These are phyloP conservation scores for Mythimna ferrago DNA, from an alignment of 2,888 invertebrate species.

Conservation along the genomic window DNA sequence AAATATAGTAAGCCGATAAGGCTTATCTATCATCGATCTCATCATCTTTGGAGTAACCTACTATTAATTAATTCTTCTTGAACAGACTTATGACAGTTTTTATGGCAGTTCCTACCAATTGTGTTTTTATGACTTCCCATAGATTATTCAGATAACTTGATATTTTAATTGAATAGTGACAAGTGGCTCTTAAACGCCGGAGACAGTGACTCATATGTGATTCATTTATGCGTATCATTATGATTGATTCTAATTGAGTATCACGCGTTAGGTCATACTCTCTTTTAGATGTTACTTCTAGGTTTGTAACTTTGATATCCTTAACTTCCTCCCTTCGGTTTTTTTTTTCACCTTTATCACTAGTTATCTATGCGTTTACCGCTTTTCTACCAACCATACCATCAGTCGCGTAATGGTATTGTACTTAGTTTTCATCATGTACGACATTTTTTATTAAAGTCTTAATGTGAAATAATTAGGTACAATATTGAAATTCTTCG, in stretches of 20 bases:
- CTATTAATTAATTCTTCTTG: background rate
- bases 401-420: background rate
- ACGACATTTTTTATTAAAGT: background rate
- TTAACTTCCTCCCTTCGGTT: too few species aligned
- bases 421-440: background rate
- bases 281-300: conserved; percentile 4
- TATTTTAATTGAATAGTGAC: conserved; percentile 46
- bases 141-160: conserved; percentile 25
- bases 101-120: conserved; percentile 14
- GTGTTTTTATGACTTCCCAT: conserved; percentile 5
- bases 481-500: background rate
- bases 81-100: background rate
- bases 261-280: conserved; percentile 33
- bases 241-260: conserved; percentile 61
- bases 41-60: background rate
- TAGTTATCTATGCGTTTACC: background rate
- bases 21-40: background rate
- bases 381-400: background rate
- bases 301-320: background rate
- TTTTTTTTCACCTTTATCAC: background rate
- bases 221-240: conserved; percentile 47
- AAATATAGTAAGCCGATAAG: background rate
- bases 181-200: conserved; percentile 1
- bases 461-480: background rate
- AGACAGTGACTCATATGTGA: conserved; percentile 61